phyloP scores from a whole-genome alignment of 2,888 invertebrate species.

The Theretra japonica region DNA sequence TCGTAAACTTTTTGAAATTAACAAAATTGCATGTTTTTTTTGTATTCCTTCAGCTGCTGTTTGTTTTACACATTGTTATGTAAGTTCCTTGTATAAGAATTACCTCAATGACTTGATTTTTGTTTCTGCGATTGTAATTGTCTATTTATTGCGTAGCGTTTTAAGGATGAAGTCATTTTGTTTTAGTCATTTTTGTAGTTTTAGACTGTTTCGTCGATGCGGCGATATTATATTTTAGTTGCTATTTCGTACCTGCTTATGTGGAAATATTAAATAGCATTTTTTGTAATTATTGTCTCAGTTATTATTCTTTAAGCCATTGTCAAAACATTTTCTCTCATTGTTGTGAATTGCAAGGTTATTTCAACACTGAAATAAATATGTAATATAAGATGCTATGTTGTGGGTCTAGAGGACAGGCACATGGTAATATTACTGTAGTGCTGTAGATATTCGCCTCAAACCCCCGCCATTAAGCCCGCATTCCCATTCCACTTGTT shows the following conservation, averaged over 20 bases:
- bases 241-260: constrained; percentile 68
- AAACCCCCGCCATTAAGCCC: no score
- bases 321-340: no score
- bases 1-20: background rate
- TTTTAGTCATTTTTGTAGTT: constrained; percentile 79
- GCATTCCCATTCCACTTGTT: no score
- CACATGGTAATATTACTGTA: no score
- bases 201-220: constrained; percentile 49
- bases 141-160: constrained; percentile 70
- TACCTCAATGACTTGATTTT: constrained; percentile 68
- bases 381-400: no score
- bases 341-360: no score
- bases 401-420: no score
- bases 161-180: constrained; percentile 74
- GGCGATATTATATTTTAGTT: constrained; percentile 42
- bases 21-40: background rate
- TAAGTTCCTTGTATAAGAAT: constrained; percentile 67
- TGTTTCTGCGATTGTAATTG: constrained; percentile 49
- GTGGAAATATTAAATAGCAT: constrained; percentile 39
- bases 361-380: no score
- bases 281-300: constrained; percentile 11
- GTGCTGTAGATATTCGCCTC: no score
- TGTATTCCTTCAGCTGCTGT: constrained; percentile 23
- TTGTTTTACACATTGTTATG: constrained; percentile 41
- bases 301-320: background rate